Conservation (phyloP, 37 sponge, comb jelly and placozoan genomes). For the Tethya wilhelma region DNA sequence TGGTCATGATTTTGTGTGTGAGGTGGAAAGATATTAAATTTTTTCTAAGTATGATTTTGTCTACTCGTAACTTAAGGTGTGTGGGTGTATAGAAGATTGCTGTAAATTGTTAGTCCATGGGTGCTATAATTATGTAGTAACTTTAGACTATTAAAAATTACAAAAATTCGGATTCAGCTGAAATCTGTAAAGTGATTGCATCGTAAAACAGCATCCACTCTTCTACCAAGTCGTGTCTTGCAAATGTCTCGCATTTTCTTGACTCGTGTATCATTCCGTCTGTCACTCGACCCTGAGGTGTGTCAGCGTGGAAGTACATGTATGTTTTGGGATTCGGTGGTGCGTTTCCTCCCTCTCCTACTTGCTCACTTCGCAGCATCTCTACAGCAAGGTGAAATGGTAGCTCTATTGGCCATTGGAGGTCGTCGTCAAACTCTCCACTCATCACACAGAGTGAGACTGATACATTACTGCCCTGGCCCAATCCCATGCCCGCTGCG, state of each 20-base stretch:
- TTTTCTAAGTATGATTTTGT: too few species aligned
- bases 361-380: constrained; percentile 15
- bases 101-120: too few species aligned
- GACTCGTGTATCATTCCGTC: constrained; percentile 35
- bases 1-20: too few species aligned
- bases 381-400: constrained; percentile 56
- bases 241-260: constrained; percentile 56
- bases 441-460: constrained; percentile 50
- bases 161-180: constrained; percentile 60
- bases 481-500: constrained; percentile 34
- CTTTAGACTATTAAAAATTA: too few species aligned
- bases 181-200: constrained; percentile 54
- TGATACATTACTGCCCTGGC: constrained; percentile 24
- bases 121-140: too few species aligned
- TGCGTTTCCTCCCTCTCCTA: not conserved
- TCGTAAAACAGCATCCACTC: constrained; percentile 47
- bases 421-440: constrained; percentile 53
- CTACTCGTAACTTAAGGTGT: too few species aligned
- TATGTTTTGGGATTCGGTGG: constrained; percentile 49
- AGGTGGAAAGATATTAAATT: too few species aligned
- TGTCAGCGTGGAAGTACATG: constrained; percentile 58
- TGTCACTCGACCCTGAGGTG: constrained; percentile 29
- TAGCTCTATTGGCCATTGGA: constrained; percentile 53
- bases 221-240: constrained; percentile 38
- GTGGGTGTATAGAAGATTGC: too few species aligned